Evolutionary conservation across 2,113 vertebrate species (phyloP), one percentile per base, ranked within the genome.

Genomic region (Oreochromis niloticus): DNA sequence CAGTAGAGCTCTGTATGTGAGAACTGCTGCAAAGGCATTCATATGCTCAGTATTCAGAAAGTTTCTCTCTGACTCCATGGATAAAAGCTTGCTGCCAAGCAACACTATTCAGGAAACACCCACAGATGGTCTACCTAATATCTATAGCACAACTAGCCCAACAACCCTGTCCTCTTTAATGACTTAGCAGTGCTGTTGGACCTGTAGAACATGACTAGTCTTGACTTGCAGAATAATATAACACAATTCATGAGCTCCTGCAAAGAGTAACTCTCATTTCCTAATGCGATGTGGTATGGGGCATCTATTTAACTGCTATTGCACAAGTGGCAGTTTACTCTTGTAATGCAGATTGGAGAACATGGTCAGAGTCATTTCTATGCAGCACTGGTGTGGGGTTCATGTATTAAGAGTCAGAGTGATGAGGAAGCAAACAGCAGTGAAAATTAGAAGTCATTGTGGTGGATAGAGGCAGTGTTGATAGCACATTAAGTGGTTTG

Each of bases 11-110:
- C 91, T 95, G 93, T 95, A 83, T 93, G 90, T 30, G 79, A 87
- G 87, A 82, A 91, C 84, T 89, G 83, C 81, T 89, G 80, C 12
- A 73, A 91, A 90, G 85, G 88, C 91, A 85, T 90, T 94, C 88
- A 90, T 88, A 85, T 93, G 89, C 83, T 94, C 93, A 90, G 86
- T 92, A 95, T 94, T 95, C 91, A 85, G 71, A 94, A 91, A 90
- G 90, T 90, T 93, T 90, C 81, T 89, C 87, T 43, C 75, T 50
- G 68, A 88, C 90, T 88, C 59, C 63, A 82, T 73, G 85, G 59
- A 86, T 30, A 83, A 24, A 71, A 87, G 54, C 88, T 84, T 39
- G 88, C 86, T 93, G 91, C 93, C 88, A 88, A 92, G 93, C 87
- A 91, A 84, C 86, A 61, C 12, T 7, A 84, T 14, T 39, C 73